phyloP scores from a whole-genome alignment of 2,797 vertebrate genomes.

The Carcharodon carcharias region DNA sequence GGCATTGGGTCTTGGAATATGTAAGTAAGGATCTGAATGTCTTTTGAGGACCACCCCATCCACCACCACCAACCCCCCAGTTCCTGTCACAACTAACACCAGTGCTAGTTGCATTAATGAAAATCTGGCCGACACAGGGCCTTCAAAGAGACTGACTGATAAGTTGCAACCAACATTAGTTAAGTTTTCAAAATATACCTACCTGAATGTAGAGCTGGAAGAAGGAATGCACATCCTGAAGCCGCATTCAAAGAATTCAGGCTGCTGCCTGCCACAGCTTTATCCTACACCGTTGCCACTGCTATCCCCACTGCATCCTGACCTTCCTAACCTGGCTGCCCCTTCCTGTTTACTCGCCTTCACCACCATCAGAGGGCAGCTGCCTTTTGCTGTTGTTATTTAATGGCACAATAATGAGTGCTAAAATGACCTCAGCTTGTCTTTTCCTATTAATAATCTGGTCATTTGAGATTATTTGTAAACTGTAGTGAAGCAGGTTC shows the following conservation, averaged over 20 bases:
- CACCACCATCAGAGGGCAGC: not conserved
- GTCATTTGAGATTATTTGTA: not conserved
- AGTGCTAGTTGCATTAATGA: no score
- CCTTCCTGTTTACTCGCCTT: not conserved
- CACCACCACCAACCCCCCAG: no score
- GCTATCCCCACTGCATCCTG: not conserved
- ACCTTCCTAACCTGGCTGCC: not conserved
- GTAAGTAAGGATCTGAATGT: no score
- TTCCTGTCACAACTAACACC: no score
- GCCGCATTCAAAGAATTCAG: not conserved
- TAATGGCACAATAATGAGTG: not conserved
- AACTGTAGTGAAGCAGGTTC: not conserved
- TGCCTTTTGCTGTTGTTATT: not conserved
- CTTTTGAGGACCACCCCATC: no score
- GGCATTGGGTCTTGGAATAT: no score
- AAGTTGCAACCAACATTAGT: no score
- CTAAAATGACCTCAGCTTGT: not conserved
- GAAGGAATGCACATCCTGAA: not conserved
- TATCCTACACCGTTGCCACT: not conserved
- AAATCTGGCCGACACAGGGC: no score
- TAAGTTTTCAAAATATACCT: no score
- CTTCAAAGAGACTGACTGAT: no score
- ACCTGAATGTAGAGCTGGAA: no score
- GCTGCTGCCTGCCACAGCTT: not conserved
- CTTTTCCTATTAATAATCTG: not conserved